Conservation (phyloP, 92 coral and sea anemone genomes). For the Muricea muricata region DNA sequence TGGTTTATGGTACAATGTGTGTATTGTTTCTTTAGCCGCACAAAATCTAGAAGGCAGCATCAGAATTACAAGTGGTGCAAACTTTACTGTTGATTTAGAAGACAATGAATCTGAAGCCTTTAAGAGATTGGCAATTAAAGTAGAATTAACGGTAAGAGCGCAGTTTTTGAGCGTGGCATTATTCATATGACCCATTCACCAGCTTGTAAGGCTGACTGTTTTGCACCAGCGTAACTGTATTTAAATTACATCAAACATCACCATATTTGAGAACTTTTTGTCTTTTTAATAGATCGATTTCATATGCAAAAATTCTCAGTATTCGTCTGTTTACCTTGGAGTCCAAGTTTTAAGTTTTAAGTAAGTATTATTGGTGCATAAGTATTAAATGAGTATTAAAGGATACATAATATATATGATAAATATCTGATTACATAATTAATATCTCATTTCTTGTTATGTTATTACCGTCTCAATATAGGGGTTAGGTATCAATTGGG, state of each 20-base stretch:
- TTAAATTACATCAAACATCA: no score
- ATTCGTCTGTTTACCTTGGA: not conserved
- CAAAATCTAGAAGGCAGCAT: not conserved
- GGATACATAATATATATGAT: not conserved
- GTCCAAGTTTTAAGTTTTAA: not conserved
- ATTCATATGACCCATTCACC: not conserved
- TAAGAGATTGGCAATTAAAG: not conserved
- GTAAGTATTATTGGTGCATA: slow-evolving; percentile 21
- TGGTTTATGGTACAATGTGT: not conserved
- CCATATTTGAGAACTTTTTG: not conserved
- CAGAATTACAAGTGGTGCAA: slow-evolving; percentile 10
- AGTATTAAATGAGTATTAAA: no score
- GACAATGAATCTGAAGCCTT: slow-evolving; percentile 4
- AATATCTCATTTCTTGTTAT: not conserved
- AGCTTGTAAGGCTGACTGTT: not conserved
- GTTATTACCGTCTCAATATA: no score
- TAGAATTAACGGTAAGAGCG: not conserved
- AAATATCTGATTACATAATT: not conserved
- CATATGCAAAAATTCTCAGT: not conserved
- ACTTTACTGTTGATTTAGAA: not conserved
- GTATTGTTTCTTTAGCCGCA: not conserved
- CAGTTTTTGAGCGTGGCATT: not conserved
- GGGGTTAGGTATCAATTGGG: no score
- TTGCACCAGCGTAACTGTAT: no score
- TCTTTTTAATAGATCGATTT: slow-evolving; percentile 10